Evolutionary conservation across 2,888 invertebrate species (phyloP).

Genomic region (Drosophila falleni): DNA sequence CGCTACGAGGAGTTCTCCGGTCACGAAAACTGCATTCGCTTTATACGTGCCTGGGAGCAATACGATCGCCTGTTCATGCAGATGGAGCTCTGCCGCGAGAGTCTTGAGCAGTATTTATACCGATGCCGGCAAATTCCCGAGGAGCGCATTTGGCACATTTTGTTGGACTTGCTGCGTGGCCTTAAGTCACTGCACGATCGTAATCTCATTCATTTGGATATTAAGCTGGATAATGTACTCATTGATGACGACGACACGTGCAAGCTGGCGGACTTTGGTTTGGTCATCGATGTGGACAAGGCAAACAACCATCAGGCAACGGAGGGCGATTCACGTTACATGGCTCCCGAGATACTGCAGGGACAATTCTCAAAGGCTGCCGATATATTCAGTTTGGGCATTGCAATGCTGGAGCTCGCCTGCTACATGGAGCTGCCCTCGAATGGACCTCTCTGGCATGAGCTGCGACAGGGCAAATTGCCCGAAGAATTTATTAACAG

Average conservation of each 20-base stretch:
- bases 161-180: constrained; percentile 88
- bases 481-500: constrained; percentile 86
- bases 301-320: constrained; percentile 87
- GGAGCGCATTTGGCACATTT: constrained; percentile 88
- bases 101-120: constrained; percentile 87
- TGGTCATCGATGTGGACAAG: constrained; percentile 88
- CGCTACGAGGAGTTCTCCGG: constrained; percentile 89
- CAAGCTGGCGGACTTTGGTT: constrained; percentile 91
- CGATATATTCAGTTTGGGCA: constrained; percentile 91
- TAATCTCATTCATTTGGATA: constrained; percentile 90
- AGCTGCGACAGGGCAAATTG: constrained; percentile 87
- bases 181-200: constrained; percentile 89
- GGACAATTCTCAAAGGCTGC: constrained; percentile 89
- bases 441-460: constrained; percentile 90
- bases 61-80: constrained; percentile 89
- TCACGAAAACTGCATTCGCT: constrained; percentile 89
- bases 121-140: constrained; percentile 88
- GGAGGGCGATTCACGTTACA: constrained; percentile 92
- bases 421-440: constrained; percentile 90
- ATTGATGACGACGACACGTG: constrained; percentile 88
- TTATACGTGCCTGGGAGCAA: constrained; percentile 91
- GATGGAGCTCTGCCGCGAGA: constrained; percentile 89
- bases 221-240: constrained; percentile 92
- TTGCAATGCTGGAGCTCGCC: constrained; percentile 90
- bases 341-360: constrained; percentile 90